Evolutionary conservation across 2,113 vertebrate species (phyloP).

Genomic region (Gila orcuttii): DNA sequence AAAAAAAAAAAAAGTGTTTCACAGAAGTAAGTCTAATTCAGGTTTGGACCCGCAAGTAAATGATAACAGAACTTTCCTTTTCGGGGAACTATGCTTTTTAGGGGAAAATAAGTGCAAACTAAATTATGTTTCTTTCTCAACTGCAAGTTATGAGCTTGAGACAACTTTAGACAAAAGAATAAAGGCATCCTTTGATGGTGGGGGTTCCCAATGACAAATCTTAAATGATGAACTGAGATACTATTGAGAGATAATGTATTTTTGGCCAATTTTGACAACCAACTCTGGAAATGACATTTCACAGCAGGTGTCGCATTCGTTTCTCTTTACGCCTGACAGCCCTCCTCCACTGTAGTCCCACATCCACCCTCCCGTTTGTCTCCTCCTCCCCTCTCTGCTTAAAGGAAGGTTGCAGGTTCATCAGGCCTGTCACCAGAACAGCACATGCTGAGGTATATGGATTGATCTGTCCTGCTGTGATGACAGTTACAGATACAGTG

Average conservation of each 20-base stretch:
- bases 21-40: background rate
- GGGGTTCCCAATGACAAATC: background rate
- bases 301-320: background rate
- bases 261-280: background rate
- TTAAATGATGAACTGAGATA: background rate
- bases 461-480: conserved; percentile 44
- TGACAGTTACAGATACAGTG: conserved; percentile 39
- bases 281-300: conserved; percentile 10
- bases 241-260: conserved; percentile 11
- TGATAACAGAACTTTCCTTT: background rate
- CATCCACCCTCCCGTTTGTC: background rate
- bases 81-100: background rate
- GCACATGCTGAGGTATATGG: conserved; percentile 41
- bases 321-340: background rate
- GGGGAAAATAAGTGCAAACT: background rate
- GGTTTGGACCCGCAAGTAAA: background rate
- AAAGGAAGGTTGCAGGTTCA: conserved; percentile 38
- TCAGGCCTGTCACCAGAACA: conserved; percentile 36
- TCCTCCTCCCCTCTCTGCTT: conserved; percentile 24
- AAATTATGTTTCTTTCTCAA: background rate
- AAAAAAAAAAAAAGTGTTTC: background rate
- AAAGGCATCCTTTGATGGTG: background rate
- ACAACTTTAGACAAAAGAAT: background rate
- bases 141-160: background rate
- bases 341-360: background rate